Evolutionary conservation across 2,888 invertebrate genomes (phyloP).

Genomic region (Monoplex corrugatus): DNA sequence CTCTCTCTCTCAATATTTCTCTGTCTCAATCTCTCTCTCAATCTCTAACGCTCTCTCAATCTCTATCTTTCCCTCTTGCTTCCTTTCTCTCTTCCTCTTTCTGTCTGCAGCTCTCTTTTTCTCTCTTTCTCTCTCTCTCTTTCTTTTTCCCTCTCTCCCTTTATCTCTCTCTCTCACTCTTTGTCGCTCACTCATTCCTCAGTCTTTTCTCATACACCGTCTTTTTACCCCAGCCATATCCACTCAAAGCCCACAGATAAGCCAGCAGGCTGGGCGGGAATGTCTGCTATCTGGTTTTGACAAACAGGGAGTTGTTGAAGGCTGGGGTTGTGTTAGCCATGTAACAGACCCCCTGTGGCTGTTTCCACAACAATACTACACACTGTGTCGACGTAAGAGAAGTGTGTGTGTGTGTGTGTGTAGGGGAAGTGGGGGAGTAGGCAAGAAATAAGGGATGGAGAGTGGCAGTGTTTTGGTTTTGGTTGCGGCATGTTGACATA

Average conservation of each 20-base stretch:
- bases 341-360: background rate
- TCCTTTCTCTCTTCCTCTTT: background rate
- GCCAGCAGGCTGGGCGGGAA: background rate
- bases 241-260: background rate
- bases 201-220: background rate
- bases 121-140: too few species aligned
- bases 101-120: background rate
- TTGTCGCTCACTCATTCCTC: background rate
- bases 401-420: slow-evolving; percentile 5
- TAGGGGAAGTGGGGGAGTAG: background rate
- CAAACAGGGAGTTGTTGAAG: background rate
- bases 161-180: background rate
- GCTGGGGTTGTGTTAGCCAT: background rate
- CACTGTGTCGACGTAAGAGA: background rate
- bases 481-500: background rate
- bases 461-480: background rate
- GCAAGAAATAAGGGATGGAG: too few species aligned
- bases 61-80: background rate
- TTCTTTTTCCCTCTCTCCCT: background rate
- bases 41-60: background rate
- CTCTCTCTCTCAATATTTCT: slow-evolving; percentile 22
- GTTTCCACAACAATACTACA: background rate
- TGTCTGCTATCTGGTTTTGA: background rate
- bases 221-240: background rate
- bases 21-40: background rate